These are phyloP conservation scores for Anguilla megastoma DNA, from an alignment of 2,797 vertebrate genomes.

Conservation along the genomic window DNA sequence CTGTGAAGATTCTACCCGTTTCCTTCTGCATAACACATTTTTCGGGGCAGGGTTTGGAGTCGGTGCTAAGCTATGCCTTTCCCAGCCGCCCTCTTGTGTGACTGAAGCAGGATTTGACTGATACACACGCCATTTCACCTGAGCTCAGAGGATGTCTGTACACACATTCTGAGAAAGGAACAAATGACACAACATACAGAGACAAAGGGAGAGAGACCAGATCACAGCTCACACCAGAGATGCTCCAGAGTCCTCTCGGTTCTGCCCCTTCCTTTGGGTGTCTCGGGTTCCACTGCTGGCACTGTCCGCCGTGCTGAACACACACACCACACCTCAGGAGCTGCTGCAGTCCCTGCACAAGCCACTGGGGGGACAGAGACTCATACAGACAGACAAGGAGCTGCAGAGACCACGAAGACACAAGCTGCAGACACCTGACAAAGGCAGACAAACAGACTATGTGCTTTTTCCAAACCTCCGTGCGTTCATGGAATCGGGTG, in stretches of 20 bases:
- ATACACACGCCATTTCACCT: conserved; percentile 14
- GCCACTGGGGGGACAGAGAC: conserved; percentile 30
- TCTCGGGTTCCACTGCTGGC: neutral
- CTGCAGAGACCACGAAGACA: conserved; percentile 69
- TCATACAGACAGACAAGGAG: conserved; percentile 61
- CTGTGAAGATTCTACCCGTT: conserved; percentile 54
- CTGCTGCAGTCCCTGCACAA: conserved; percentile 12
- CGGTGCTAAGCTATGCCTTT: conserved; percentile 61
- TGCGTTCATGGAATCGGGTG: conserved; percentile 59
- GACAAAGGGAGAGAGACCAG: conserved; percentile 16
- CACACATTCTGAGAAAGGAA: conserved; percentile 52
- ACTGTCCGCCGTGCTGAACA: conserved; percentile 32
- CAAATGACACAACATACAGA: conserved; percentile 49
- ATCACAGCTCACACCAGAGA: conserved; percentile 42
- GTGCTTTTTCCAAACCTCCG: conserved; percentile 33
- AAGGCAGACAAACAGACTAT: conserved; percentile 44
- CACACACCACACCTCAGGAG: conserved; percentile 42
- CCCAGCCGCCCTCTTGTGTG: conserved; percentile 47
- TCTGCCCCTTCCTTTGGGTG: conserved; percentile 22
- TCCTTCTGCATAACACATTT: conserved; percentile 50
- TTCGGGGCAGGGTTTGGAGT: conserved; percentile 44
- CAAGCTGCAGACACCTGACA: conserved; percentile 70
- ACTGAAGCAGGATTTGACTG: conserved; percentile 32
- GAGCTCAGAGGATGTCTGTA: conserved; percentile 30
- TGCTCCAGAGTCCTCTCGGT: conserved; percentile 37